Evolutionary conservation across 2,888 invertebrate species (phyloP).

Genomic region (Eucera pruinosa): DNA sequence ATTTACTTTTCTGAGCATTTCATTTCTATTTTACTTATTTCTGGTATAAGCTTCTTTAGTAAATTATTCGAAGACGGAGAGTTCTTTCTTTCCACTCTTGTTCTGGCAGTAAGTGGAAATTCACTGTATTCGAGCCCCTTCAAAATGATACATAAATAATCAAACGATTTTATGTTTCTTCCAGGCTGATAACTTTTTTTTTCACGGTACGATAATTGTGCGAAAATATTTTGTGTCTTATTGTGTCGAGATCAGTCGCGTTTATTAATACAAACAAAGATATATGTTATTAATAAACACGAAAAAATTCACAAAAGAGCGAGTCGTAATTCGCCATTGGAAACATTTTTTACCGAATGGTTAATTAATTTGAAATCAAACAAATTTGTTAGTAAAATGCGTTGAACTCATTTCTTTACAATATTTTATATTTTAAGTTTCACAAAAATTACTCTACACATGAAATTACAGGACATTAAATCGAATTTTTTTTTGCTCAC

Average conservation of each 20-base stretch:
- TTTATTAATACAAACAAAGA: constrained; percentile 44
- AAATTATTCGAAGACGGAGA: background rate
- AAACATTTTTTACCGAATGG: constrained; percentile 2
- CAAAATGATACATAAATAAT: constrained; percentile 10
- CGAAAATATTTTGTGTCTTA: background rate
- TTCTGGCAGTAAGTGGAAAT: constrained; percentile 56
- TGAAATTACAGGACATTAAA: constrained; percentile 13
- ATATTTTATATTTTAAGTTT: background rate
- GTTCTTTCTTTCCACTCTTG: background rate
- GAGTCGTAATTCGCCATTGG: constrained; percentile 55
- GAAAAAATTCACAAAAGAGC: constrained; percentile 19
- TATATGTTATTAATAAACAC: constrained; percentile 36
- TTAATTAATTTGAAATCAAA: constrained; percentile 46
- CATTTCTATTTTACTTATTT: background rate
- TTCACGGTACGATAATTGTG: background rate
- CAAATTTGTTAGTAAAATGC: constrained; percentile 51
- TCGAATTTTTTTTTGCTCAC: constrained; percentile 40
- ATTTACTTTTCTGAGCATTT: constrained; percentile 31
- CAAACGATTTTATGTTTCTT: background rate
- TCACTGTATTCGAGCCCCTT: constrained; percentile 59
- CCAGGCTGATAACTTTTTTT: background rate
- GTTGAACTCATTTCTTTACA: background rate
- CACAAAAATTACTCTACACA: no score
- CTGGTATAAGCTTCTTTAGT: no score
- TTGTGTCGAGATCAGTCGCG: constrained; percentile 11